Evolutionary conservation across 2,113 vertebrate species (phyloP).

Genomic region (Semicossyphus pulcher): DNA sequence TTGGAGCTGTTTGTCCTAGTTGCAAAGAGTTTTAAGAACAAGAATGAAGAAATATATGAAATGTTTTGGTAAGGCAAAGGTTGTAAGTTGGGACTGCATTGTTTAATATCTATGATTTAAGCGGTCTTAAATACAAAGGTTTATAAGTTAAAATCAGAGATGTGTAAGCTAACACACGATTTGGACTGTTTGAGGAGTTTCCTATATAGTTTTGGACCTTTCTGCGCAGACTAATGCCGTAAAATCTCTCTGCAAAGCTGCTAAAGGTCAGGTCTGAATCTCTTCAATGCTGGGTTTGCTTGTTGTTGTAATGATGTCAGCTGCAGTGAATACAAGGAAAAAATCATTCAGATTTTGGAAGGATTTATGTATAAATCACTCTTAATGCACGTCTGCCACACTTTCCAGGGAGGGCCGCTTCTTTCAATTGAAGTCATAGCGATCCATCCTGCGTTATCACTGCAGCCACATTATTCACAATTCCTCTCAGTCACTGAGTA

Average conservation of each 20-base stretch:
- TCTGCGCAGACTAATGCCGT: neutral
- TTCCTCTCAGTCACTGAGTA: neutral
- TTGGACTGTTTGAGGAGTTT: neutral
- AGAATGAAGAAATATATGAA: neutral
- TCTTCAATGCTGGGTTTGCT: neutral
- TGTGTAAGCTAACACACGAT: neutral
- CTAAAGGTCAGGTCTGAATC: neutral
- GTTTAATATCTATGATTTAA: neutral
- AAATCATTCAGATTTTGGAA: no score
- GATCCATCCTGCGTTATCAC: neutral
- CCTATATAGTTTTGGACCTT: neutral
- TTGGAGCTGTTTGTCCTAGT: neutral
- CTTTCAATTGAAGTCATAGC: neutral
- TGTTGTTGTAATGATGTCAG: neutral
- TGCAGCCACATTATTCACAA: neutral
- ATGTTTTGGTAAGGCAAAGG: neutral
- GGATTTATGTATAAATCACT: no score
- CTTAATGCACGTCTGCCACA: neutral
- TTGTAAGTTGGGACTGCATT: neutral
- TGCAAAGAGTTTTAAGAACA: neutral
- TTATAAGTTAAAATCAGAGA: neutral
- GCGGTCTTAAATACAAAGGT: neutral
- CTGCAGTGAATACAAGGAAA: neutral
- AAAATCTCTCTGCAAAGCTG: neutral
- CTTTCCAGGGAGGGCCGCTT: neutral